Base-by-base conservation (phyloP, 2,113 vertebrate genomes). In the Cheirogaleus medius region DNA sequence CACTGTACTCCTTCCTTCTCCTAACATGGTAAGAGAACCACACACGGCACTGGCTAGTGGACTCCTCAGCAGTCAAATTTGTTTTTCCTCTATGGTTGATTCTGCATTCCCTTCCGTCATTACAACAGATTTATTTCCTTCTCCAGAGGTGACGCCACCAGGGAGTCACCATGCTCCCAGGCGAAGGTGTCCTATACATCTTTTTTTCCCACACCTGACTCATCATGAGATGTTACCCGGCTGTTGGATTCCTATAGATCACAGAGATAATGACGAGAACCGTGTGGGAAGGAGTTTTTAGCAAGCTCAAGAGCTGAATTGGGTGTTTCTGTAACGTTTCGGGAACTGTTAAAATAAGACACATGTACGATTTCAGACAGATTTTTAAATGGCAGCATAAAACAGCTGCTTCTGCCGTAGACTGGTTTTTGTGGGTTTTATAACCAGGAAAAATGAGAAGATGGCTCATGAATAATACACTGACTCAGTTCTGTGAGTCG, bases 391-490 rank as follows among this genome's bases (percentile, higher is more conserved):
- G 93, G 89, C 71, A 52, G 84, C 52, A 71, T 17, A 60, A 95
- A 83, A 91, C 76, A 95, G 92, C 94, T 89, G 80, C 77, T 97
- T 95, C 77, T 93, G 96, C 58, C 76, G 5, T 27, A 71, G 89
- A 60, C 58, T 49, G 92, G 3, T 9, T 98, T 98, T 71, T 9
- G 66, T 37, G 1, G 15, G 49, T 68, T 95, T 96, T 71, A 56
- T 58, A 10, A 11, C 49, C 29, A 34, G 78, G 87, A 97, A 91
- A 96, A 58, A 91, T 81, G 39, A 95, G 96, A 90, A 21, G 44
- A 42, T 82, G 47, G 80, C 68, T 25, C 42, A 5, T 97, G 97
- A 98, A 97, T 97, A 98, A 98, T 91, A 91, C 91, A 97, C 64
- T 86, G 95, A 37, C 93, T 6, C 1, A 69, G 77, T 60, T 95